Percentiles rank a stretch among this genome's conserved stretches.
Evolutionary conservation across 2,888 invertebrate genomes (phyloP).

Genomic region (Stomorhina lunata): DNA sequence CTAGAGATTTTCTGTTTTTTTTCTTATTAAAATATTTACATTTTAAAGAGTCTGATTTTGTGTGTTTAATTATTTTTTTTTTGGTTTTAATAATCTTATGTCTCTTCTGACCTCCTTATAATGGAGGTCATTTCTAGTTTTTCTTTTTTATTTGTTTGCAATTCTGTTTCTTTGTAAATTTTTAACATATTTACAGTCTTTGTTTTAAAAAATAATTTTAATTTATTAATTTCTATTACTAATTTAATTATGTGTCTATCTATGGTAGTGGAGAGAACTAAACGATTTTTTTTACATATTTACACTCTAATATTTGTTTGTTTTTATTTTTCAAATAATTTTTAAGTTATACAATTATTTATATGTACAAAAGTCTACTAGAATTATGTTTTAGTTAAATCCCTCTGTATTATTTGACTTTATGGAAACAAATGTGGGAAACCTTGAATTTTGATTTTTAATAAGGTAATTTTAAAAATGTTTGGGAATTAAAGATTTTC

Average conservation of each 20-base stretch:
- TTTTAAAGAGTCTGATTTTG: constrained; percentile 24
- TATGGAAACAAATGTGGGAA: too few relatives aligned
- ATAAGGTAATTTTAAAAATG: too few relatives aligned
- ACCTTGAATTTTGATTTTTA: too few relatives aligned
- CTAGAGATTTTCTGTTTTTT: neutral
- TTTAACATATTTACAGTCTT: constrained; percentile 64
- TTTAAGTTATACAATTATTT: neutral
- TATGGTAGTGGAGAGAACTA: constrained; percentile 42
- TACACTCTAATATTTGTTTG: constrained; percentile 20
- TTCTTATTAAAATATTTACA: constrained; percentile 25
- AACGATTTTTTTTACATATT: constrained; percentile 40
- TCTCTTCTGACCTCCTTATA: constrained; percentile 50
- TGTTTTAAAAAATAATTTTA: constrained; percentile 37
- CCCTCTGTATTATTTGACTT: neutral
- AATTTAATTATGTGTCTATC: constrained; percentile 55
- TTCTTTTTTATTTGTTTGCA: neutral
- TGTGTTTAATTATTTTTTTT: neutral
- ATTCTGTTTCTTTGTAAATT: constrained; percentile 9
- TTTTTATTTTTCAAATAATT: neutral
- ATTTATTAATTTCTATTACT: constrained; percentile 29
- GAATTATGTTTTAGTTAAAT: neutral
- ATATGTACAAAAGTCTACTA: neutral
- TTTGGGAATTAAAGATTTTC: too few relatives aligned
- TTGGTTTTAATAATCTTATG: neutral
- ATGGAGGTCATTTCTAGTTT: constrained; percentile 48